These are phyloP conservation scores for Pissodes strobi DNA, from an alignment of 1,140 invertebrate species.

Conservation along the genomic window DNA sequence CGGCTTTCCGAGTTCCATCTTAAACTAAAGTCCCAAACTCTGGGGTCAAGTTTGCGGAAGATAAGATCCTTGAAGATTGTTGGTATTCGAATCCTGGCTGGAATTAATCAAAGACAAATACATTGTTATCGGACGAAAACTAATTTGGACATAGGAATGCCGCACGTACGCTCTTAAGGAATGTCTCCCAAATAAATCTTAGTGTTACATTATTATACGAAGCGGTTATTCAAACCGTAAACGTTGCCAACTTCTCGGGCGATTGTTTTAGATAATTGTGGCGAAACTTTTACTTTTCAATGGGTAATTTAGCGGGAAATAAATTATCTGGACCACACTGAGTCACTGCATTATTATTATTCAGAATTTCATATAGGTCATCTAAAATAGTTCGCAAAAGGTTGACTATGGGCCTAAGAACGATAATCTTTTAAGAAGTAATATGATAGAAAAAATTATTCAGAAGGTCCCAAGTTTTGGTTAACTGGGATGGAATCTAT, in stretches of 20 bases:
- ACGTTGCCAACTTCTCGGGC: slow-evolving; percentile 17
- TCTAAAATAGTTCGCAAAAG: neutral
- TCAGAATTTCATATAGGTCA: no score
- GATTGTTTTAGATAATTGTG: slow-evolving; percentile 7
- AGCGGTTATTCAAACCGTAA: slow-evolving; percentile 9
- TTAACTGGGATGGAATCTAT: no score
- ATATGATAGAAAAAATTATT: no score
- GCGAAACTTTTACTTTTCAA: slow-evolving; percentile 19
- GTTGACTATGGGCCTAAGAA: no score
- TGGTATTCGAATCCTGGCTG: slow-evolving; percentile 27
- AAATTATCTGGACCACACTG: neutral
- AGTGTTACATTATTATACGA: slow-evolving; percentile 25
- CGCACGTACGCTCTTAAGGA: slow-evolving; percentile 27
- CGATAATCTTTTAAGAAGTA: no score
- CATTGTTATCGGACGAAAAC: slow-evolving; percentile 30
- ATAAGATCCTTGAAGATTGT: slow-evolving; percentile 33
- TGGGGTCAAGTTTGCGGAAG: slow-evolving; percentile 27
- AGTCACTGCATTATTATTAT: neutral
- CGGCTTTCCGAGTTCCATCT: neutral
- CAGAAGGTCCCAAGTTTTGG: no score
- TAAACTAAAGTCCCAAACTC: slow-evolving; percentile 10
- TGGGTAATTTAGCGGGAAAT: neutral
- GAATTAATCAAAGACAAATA: slow-evolving; percentile 33
- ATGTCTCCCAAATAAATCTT: slow-evolving; percentile 28
- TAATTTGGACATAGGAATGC: slow-evolving; percentile 22